Evolutionary conservation across 2,113 vertebrate species (phyloP), one percentile per base, ranked within the genome.

Genomic region (Notothenia rossii): DNA sequence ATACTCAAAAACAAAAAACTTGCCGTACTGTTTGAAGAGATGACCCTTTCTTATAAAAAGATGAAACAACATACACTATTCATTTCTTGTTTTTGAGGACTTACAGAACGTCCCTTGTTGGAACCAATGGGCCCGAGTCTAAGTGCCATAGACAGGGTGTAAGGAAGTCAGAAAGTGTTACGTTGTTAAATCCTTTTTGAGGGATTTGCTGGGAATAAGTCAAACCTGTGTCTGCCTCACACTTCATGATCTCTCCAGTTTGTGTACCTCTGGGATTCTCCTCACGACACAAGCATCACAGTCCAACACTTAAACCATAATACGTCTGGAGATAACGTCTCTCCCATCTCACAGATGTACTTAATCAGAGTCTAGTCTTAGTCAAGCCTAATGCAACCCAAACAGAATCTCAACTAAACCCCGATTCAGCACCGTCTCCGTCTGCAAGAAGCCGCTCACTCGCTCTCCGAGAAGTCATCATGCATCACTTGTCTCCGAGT

Each of bases 401-500:
- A 25, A 25, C 25, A 2, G 25, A 25, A 25, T 25, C 25, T 25
- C 25, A 25, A 25, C 25, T 25, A 25, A 25, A 25, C 25, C 25
- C 25, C 25, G 25, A 25, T 25, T 25, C 25, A 25, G 25, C 25
- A 25, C 25, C 25, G 25, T 40, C 65, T 46, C 25, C 25, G 25
- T 40, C 65, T 46, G 40, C 56, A 43, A 48, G 46, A 36, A 51
- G 49, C 48, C 45, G 76, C 67, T 64, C 43, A 60, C 45, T 36
- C 5, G 15, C 45, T 3, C 64, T 15, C 9, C 2, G 49, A 46
- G 56, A 78, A 60, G 45, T 67, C 56, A 40, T 6, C 36, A n/a
- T n/a, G 58, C 58, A 51, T 76, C 60, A 73, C 5, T 25, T 62
- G 72, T 60, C 56, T 43, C 60, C 58, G 49, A 46, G 64, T 71